phyloP scores from a whole-genome alignment of 2,113 vertebrate species.

The Cyrtonyx montezumae region DNA sequence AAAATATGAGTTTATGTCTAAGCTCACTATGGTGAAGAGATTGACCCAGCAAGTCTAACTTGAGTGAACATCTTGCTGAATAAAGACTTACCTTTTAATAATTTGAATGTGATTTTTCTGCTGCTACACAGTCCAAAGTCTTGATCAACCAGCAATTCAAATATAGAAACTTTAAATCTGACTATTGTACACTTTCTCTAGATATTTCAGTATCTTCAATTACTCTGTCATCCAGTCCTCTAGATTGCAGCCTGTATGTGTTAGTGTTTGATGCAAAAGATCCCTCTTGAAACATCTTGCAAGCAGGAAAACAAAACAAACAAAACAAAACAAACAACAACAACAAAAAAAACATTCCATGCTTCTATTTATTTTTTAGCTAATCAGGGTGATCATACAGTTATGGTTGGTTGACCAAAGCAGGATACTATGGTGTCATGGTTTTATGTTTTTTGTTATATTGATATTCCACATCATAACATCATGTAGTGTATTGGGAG shows the following conservation, averaged over 20 bases:
- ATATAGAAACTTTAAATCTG: not conserved
- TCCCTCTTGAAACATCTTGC: not conserved
- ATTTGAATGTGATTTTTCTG: not conserved
- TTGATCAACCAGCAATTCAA: not conserved
- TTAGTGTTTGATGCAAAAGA: not conserved
- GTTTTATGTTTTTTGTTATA: no score
- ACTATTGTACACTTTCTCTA: not conserved
- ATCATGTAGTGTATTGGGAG: no score
- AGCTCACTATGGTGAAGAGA: not conserved
- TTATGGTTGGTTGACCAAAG: not conserved
- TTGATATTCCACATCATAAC: no score
- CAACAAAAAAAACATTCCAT: not conserved
- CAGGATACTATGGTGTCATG: no score
- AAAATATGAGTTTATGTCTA: not conserved
- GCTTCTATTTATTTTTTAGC: not conserved
- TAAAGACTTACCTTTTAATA: not conserved
- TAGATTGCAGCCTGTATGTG: not conserved
- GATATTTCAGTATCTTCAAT: not conserved
- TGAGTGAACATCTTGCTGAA: not conserved
- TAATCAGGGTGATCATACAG: not conserved
- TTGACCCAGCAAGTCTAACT: not conserved
- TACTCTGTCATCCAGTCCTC: not conserved
- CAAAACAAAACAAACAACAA: not conserved
- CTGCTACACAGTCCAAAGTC: not conserved
- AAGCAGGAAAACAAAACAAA: not conserved